These are phyloP conservation scores for Sandelia bainsii DNA, from an alignment of 2,797 vertebrate genomes.

Conservation along the genomic window DNA sequence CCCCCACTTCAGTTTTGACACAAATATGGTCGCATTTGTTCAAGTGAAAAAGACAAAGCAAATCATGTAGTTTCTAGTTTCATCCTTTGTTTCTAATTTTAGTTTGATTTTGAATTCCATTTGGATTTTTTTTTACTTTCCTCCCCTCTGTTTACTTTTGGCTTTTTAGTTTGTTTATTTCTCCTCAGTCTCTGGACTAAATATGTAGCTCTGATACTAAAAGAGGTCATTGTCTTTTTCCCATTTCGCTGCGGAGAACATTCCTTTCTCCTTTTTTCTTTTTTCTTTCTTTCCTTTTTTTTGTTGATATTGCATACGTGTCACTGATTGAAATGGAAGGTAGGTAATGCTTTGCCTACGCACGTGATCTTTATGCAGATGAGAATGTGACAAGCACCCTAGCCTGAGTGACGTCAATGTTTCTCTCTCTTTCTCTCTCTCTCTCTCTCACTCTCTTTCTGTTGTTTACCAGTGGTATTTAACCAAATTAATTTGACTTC, in stretches of 20 bases:
- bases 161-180: conserved; percentile 72
- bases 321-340: conserved; percentile 97
- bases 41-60: conserved; percentile 83
- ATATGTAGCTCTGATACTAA: conserved; percentile 93
- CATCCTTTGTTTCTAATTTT: conserved; percentile 71
- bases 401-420: conserved; percentile 97
- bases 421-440: conserved; percentile 80
- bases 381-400: conserved; percentile 98
- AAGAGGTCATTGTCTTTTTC: conserved; percentile 96
- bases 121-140: conserved; percentile 67
- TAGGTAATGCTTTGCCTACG: conserved; percentile 97
- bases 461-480: conserved; percentile 79
- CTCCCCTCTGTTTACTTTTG: conserved; percentile 71
- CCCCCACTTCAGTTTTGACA: conserved; percentile 63
- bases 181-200: conserved; percentile 85
- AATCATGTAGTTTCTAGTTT: conserved; percentile 76
- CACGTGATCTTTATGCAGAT: conserved; percentile 98
- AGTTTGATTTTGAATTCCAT: conserved; percentile 69
- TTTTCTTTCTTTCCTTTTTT: conserved; percentile 80
- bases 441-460: conserved; percentile 61
- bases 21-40: conserved; percentile 81
- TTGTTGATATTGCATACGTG: conserved; percentile 96
- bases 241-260: conserved; percentile 97
- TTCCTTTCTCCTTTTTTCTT: conserved; percentile 93
- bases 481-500: conserved; percentile 78